phyloP scores from a whole-genome alignment of 37 sponge, comb jelly and placozoan species.

The Bolinopsis microptera region DNA sequence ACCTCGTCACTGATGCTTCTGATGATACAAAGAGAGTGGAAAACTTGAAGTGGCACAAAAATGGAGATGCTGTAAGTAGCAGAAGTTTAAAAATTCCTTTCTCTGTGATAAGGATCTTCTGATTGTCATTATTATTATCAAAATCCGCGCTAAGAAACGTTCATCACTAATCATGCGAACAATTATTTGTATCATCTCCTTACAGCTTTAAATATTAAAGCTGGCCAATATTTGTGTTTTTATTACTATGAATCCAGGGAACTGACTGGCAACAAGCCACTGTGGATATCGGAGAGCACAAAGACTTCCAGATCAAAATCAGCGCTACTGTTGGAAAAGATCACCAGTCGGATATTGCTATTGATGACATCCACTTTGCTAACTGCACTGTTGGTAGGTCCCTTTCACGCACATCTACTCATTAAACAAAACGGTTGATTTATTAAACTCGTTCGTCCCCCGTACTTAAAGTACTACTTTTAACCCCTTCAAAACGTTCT shows the following conservation, averaged over 20 bases:
- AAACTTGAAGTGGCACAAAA: constrained; percentile 2
- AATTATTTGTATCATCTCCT: too few relatives aligned
- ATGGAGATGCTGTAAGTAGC: constrained; percentile 49
- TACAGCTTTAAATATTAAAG: too few relatives aligned
- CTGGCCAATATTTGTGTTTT: too few relatives aligned
- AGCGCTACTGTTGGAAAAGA: constrained; percentile 55
- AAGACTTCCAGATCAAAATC: constrained; percentile 59
- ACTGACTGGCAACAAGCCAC: constrained; percentile 26
- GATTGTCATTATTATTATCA: too few relatives aligned
- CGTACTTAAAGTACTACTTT: too few relatives aligned
- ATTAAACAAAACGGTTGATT: neutral
- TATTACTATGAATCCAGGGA: constrained; percentile 23
- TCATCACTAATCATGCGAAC: too few relatives aligned
- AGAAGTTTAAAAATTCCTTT: too few relatives aligned
- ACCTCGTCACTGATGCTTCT: constrained; percentile 45
- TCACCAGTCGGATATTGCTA: constrained; percentile 67
- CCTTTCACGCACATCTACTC: too few relatives aligned
- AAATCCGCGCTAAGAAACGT: too few relatives aligned
- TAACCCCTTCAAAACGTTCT: too few relatives aligned
- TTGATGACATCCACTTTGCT: constrained; percentile 66
- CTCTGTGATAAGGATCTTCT: too few relatives aligned
- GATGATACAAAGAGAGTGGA: neutral
- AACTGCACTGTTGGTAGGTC: constrained; percentile 60
- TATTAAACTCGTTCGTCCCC: neutral
- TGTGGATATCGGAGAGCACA: constrained; percentile 3